Evolutionary conservation across 2,888 invertebrate species (phyloP), one percentile per base, ranked within the genome.

Genomic region (Pinctada fucata): DNA sequence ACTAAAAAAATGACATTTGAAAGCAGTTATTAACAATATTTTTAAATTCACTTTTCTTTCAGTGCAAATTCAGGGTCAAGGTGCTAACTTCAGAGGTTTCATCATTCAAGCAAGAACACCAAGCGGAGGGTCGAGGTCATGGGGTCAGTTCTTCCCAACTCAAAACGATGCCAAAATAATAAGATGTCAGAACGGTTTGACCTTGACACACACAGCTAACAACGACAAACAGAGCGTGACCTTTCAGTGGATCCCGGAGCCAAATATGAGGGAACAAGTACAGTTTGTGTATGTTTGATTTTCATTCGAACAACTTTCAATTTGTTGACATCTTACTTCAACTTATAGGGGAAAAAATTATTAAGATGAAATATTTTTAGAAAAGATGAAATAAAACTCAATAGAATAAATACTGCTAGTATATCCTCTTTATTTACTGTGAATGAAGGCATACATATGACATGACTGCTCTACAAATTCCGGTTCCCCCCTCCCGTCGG

Each of bases 211-310:
- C 16, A 58, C 68, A 0, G 69, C 51, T 31, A 80, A 80, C 64
- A 75, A 67, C n/a, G 80, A 80, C 52, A 75, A 74, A 74, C 65
- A 75, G 63, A 63, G 63, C n/a, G 72, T 80, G 2, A 64, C 70
- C 3, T 80, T 80, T 52, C 71, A 75, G n/a, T 80, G 80, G 80
- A 70, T 80, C 47, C 80, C 80, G 3, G 80, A 80, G 48, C 80
- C 80, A 0, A 73, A 73, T 16, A 77, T 80, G 75, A 70, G 71
- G 8, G 80, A 80, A 72, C 67, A 71, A 10, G 73, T 80, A 3
- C 73, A 72, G 13, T 80, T 80, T 72, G 70, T 77, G 80, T 80
- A 75, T 75, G 80, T 70, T 69, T 47, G 3, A 51, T 4, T 47
- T 16, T 52, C n/a, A 72, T 63, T 8, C 16, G 2, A 6, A 51